phyloP scores from a whole-genome alignment of 2,888 invertebrate genomes.

The Drosophila ustulata region DNA sequence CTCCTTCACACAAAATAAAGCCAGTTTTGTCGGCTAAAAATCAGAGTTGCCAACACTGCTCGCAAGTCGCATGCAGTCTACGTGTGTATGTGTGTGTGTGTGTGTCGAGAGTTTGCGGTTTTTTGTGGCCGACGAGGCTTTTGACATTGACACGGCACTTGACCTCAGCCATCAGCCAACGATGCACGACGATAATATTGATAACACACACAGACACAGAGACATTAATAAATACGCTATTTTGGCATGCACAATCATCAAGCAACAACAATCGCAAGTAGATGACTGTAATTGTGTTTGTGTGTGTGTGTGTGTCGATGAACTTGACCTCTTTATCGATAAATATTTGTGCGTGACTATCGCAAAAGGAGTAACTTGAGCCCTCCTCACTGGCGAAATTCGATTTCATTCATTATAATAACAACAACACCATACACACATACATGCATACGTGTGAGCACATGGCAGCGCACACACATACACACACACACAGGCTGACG shows the following conservation, averaged over 20 bases:
- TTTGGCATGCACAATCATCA: background rate
- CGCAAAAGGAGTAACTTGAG: background rate
- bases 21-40: background rate
- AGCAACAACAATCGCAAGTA: background rate
- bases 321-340: slow-evolving; percentile 42
- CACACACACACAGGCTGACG: background rate
- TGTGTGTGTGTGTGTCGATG: slow-evolving; percentile 1
- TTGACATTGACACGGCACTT: slow-evolving; percentile 45
- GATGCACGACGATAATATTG: slow-evolving; percentile 14
- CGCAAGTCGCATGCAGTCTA: slow-evolving; percentile 8
- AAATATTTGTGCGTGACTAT: slow-evolving; percentile 2
- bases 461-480: slow-evolving; percentile 38
- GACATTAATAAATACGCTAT: background rate
- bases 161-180: slow-evolving; percentile 30
- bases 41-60: background rate
- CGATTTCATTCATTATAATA: slow-evolving; percentile 33
- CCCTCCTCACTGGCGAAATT: slow-evolving; percentile 3
- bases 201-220: slow-evolving; percentile 1
- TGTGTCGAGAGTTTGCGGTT: slow-evolving; percentile 27
- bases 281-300: slow-evolving; percentile 1
- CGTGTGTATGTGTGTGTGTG: background rate
- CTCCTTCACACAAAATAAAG: background rate
- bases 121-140: slow-evolving; percentile 17
- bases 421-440: slow-evolving; percentile 1
- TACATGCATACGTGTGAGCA: slow-evolving; percentile 25